Evolutionary conservation across 2,888 invertebrate species (phyloP).

Genomic region (Apoderus coryli): DNA sequence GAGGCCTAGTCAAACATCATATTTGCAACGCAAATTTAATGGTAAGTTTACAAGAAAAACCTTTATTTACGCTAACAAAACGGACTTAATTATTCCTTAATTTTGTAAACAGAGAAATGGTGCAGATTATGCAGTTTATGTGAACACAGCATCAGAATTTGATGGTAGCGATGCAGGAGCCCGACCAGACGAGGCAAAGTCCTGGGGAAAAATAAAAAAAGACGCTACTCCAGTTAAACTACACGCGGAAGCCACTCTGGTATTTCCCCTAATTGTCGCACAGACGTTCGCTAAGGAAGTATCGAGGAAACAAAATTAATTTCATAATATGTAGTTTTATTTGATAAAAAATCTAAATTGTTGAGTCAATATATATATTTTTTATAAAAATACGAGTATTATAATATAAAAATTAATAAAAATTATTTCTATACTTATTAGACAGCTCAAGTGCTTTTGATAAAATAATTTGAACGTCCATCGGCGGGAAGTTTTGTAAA

Average conservation of each 20-base stretch:
- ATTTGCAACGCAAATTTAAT: conserved; percentile 99
- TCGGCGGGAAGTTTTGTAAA: conserved; percentile 81
- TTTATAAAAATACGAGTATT: too few species aligned
- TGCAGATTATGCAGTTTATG: conserved; percentile 85
- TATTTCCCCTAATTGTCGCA: conserved; percentile 89
- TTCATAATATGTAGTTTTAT: too few species aligned
- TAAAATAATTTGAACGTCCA: conserved; percentile 73
- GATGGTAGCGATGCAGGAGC: conserved; percentile 98
- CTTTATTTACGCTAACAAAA: conserved; percentile 1
- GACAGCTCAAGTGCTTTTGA: conserved; percentile 60
- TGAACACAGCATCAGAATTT: conserved; percentile 92
- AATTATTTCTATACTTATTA: too few species aligned
- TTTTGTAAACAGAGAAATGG: conserved; percentile 63
- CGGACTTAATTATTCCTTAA: conserved; percentile 7
- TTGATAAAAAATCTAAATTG: too few species aligned
- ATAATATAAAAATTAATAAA: too few species aligned
- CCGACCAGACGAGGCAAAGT: conserved; percentile 93
- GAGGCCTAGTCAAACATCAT: conserved; percentile 96
- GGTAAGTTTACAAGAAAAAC: conserved; percentile 37
- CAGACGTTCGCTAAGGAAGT: conserved; percentile 83
- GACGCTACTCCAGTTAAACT: conserved; percentile 83
- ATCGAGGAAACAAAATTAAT: conserved; percentile 8
- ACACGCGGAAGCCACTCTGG: conserved; percentile 84
- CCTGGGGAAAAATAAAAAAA: conserved; percentile 94
- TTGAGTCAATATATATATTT: too few species aligned